These are phyloP conservation scores for Salvelinus alpinus DNA, from an alignment of 2,113 vertebrate genomes.

Conservation along the genomic window DNA sequence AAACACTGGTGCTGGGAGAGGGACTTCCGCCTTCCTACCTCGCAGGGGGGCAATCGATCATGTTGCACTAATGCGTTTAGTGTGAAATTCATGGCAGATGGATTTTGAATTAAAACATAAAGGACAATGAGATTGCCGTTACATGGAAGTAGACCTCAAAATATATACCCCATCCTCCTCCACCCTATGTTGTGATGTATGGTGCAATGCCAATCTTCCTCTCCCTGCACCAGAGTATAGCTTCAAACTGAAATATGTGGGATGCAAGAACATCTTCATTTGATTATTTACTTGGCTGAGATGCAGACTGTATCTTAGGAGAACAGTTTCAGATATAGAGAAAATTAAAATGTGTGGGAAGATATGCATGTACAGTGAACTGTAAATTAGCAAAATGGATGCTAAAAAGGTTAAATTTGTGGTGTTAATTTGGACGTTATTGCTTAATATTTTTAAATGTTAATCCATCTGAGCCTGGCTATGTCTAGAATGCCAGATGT, in stretches of 20 bases:
- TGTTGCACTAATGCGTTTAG: conserved; percentile 65
- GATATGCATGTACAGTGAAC: too few relatives aligned
- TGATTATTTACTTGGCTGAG: not conserved
- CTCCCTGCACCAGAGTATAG: not conserved
- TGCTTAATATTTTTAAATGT: too few relatives aligned
- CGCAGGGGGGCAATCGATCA: conserved; percentile 53
- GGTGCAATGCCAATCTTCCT: conserved; percentile 37
- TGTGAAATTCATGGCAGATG: conserved; percentile 57
- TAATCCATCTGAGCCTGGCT: too few relatives aligned
- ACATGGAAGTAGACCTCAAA: conserved; percentile 62
- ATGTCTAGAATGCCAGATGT: not conserved
- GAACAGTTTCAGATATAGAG: too few relatives aligned
- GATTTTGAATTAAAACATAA: conserved; percentile 68
- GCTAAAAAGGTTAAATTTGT: too few relatives aligned
- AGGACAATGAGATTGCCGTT: conserved; percentile 67
- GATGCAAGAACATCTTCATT: conserved; percentile 25
- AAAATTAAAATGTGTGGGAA: too few relatives aligned
- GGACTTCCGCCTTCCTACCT: conserved; percentile 20
- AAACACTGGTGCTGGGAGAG: conserved; percentile 24
- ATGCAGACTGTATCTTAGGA: not conserved
- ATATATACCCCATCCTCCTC: conserved; percentile 45
- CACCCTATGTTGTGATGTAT: conserved; percentile 59
- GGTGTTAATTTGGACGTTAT: too few relatives aligned
- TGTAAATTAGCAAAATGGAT: too few relatives aligned
- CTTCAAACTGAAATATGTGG: not conserved